Conservation (phyloP, 1,140 invertebrate genomes). For the Danaus plexippus region DNA sequence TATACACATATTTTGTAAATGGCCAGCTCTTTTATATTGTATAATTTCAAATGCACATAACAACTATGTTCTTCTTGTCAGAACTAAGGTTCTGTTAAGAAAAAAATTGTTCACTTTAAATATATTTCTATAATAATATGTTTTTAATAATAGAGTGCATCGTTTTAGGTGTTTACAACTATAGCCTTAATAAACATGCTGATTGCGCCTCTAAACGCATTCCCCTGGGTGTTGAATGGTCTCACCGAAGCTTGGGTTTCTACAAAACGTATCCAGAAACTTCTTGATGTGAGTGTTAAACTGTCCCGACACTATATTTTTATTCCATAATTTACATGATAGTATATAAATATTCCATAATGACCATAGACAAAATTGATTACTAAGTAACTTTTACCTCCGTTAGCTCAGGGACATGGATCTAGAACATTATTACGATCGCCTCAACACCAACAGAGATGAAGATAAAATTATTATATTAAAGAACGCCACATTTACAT, state of each 20-base stretch:
- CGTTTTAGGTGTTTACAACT: slow-evolving; percentile 84
- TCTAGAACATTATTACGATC: slow-evolving; percentile 64
- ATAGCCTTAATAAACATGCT: slow-evolving; percentile 97
- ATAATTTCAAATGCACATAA: no score
- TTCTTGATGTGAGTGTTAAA: slow-evolving; percentile 75
- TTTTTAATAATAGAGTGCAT: neutral
- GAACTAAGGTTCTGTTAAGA: neutral
- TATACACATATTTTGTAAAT: no score
- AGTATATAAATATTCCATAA: no score
- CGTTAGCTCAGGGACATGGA: slow-evolving; percentile 77
- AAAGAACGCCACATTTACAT: slow-evolving; percentile 68
- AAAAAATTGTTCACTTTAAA: no score
- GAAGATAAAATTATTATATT: slow-evolving; percentile 68
- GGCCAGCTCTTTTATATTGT: slow-evolving; percentile 18
- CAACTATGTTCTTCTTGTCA: no score
- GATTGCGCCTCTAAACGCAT: slow-evolving; percentile 95
- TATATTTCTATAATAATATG: neutral
- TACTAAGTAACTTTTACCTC: neutral
- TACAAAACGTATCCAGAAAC: slow-evolving; percentile 83
- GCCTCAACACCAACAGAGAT: slow-evolving; percentile 51
- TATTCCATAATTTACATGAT: no score
- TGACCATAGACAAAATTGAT: no score
- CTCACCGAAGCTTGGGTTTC: slow-evolving; percentile 95
- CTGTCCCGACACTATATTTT: no score
- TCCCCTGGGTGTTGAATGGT: slow-evolving; percentile 98